Base-by-base conservation (phyloP, 2,888 invertebrate species). In the Hypsopygia costalis region DNA sequence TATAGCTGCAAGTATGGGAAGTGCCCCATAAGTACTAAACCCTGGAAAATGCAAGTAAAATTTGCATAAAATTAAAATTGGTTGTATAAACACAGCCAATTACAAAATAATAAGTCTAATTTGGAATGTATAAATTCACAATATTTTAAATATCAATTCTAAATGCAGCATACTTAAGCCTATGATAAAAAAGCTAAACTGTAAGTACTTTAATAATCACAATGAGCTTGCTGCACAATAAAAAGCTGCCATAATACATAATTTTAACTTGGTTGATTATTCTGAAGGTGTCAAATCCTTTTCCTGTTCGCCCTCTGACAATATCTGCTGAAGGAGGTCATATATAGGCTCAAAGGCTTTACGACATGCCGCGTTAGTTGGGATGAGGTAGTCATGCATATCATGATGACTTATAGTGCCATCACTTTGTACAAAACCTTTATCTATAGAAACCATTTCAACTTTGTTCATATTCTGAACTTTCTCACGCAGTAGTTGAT, bases 321-420 rank as follows among this genome's bases (percentile, higher is more conserved):
- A 83, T 59, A 96, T 91, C 77, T 95, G 95, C 48, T 93, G 90
- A 11, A 96, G 82, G 49, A 96, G 88, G 76, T 96, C 95, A 74
- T 94, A 92, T 36, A 96, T 93, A 11, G 95, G 95, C 79, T 95
- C 95, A 76, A 96, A 96, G 6, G 95, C 94, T 80, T 97, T 97
- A 64, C 92, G 91, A 76, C 96, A 96, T 39, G 97, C 97, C 36
- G 93, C 91, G 79, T 95, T 94, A 1, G 96, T 97, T 44, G 97
- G 91, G 67, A 96, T 94, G 36, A 97, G 91, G 79, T 96, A 98
- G 80, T 98, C 97, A 69, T 95, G 94, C 95, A 98, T 95, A 71
- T 97, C 97, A 65, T 94, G 94, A 68, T 95, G 96, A 69, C 94
- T 95, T 44, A 97, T 96, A 32, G 92, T 92, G 1, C 95, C 94